phyloP scores from a whole-genome alignment of 2,113 vertebrate species.

The Tinamus guttatus region DNA sequence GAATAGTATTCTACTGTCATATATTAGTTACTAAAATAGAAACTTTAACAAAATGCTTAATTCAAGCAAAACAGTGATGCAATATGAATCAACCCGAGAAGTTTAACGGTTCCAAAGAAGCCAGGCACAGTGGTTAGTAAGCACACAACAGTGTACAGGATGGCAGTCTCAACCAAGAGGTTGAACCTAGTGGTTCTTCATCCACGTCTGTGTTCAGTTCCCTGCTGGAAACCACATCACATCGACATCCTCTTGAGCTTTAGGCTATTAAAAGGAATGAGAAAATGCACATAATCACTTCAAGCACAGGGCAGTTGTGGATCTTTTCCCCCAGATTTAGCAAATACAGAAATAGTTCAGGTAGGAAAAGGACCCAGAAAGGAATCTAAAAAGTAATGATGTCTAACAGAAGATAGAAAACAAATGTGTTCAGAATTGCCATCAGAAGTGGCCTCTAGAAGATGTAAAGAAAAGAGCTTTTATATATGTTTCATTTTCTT shows the following conservation, averaged over 20 bases:
- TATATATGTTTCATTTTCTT: background rate
- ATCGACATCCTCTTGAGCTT: constrained; percentile 60
- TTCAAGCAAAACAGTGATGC: constrained; percentile 70
- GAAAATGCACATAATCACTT: background rate
- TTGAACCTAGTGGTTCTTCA: background rate
- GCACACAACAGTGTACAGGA: background rate
- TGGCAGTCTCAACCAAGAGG: rapidly evolving
- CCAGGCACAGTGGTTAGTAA: background rate
- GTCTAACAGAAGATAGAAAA: background rate
- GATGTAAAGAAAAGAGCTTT: background rate
- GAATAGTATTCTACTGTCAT: background rate
- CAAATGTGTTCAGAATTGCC: background rate
- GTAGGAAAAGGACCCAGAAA: background rate
- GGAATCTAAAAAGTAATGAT: background rate
- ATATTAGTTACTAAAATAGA: constrained; percentile 34
- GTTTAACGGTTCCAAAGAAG: constrained; percentile 40
- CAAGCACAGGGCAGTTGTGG: background rate
- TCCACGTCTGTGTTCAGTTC: background rate
- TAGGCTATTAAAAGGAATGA: constrained; percentile 29
- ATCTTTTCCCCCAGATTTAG: background rate
- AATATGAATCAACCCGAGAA: constrained; percentile 75
- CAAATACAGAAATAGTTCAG: background rate
- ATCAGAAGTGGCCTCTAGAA: background rate
- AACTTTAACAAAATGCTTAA: constrained; percentile 62
- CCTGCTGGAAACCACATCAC: background rate